Percentiles rank a stretch among this genome's conserved stretches.
Conservation (phyloP, 1,140 invertebrate species). For the Xylocopa sonorina region DNA sequence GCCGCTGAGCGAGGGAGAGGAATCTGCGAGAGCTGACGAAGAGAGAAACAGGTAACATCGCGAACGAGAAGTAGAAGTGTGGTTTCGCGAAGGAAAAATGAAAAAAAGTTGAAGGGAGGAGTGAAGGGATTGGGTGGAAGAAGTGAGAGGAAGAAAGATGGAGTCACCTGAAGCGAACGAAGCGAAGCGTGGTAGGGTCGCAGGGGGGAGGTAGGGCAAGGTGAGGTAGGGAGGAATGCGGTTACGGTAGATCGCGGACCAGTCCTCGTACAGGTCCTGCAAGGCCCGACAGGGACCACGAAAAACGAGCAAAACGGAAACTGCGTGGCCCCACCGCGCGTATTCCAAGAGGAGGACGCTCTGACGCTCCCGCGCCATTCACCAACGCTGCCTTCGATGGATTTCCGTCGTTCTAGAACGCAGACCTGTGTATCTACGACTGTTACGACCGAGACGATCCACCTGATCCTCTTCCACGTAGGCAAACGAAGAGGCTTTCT, state of each 20-base stretch:
- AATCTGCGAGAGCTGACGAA: not conserved
- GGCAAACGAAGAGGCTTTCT: not conserved
- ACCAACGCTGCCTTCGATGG: constrained; percentile 61
- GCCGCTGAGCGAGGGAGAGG: not conserved
- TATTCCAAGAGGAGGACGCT: constrained; percentile 37
- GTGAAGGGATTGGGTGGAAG: not conserved
- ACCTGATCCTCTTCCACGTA: constrained; percentile 38
- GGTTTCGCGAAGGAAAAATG: constrained; percentile 39
- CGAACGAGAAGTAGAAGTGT: constrained; percentile 32
- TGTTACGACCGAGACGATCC: constrained; percentile 30
- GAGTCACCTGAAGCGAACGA: constrained; percentile 47
- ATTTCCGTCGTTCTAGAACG: constrained; percentile 60
- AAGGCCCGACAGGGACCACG: constrained; percentile 51
- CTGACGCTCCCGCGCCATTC: constrained; percentile 63
- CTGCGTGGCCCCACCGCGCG: constrained; percentile 29
- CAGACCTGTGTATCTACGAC: constrained; percentile 21
- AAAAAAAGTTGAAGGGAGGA: constrained; percentile 35
- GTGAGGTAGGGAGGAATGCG: constrained; percentile 70
- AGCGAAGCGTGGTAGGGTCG: constrained; percentile 38
- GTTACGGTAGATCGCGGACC: constrained; percentile 77
- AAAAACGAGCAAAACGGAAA: constrained; percentile 65
- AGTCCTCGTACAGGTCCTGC: constrained; percentile 67
- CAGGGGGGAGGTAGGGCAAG: constrained; percentile 50
- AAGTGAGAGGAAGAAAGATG: constrained; percentile 28
- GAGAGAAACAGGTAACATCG: constrained; percentile 30